Conservation (phyloP, 2,797 vertebrate genomes). For the Ctenosaura bakeri region DNA sequence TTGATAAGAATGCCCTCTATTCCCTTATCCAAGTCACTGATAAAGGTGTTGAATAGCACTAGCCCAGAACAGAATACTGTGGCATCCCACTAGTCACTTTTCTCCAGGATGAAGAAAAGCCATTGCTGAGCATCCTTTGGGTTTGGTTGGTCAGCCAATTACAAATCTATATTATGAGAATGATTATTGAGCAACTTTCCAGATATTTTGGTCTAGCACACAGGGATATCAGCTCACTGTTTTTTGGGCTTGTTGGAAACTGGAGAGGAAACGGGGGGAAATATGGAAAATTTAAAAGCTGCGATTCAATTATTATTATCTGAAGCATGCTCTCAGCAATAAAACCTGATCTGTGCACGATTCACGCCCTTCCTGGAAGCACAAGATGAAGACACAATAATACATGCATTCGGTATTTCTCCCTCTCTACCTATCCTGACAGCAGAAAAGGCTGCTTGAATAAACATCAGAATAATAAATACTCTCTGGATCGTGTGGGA, state of each 20-base stretch:
- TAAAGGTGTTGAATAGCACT: too few relatives aligned
- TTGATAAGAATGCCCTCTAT: too few relatives aligned
- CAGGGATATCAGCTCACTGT: background rate
- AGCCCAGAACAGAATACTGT: too few relatives aligned
- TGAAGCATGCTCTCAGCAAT: background rate
- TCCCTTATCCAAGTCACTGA: too few relatives aligned
- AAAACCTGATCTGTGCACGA: background rate
- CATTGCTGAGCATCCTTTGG: too few relatives aligned
- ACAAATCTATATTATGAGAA: background rate
- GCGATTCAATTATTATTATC: background rate
- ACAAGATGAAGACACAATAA: background rate
- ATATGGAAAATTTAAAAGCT: background rate
- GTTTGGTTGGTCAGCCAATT: too few relatives aligned
- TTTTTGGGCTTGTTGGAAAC: background rate
- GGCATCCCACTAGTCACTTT: too few relatives aligned
- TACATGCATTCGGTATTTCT: background rate
- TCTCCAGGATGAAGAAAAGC: too few relatives aligned
- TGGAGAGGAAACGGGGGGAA: background rate
- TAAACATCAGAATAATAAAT: constrained; percentile 10
- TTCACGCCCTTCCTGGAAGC: background rate
- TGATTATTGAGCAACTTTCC: background rate
- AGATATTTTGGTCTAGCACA: background rate
- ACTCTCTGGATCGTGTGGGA: background rate
- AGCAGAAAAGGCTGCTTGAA: background rate
- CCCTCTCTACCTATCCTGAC: background rate